Conservation (phyloP, 2,113 vertebrate species). For the Merops nubicus region DNA sequence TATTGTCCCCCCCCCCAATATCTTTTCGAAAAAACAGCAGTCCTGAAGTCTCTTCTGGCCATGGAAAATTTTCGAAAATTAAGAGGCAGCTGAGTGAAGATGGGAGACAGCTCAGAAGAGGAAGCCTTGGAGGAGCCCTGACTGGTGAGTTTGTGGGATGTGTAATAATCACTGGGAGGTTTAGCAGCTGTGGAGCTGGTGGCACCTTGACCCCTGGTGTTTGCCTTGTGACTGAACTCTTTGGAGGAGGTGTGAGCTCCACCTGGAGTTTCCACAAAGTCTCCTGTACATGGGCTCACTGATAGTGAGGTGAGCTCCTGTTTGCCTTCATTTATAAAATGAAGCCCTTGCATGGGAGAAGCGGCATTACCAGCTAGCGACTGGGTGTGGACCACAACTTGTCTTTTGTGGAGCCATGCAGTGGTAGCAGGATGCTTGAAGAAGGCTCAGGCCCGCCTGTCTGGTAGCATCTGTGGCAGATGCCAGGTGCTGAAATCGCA, state of each 20-base stretch:
- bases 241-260: background rate
- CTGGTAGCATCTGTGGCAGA: background rate
- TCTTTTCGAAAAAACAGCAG: conserved; percentile 88
- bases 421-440: background rate
- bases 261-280: background rate
- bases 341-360: background rate
- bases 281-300: fast-evolving
- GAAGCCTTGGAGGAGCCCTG: conserved; percentile 92
- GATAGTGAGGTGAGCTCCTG: background rate
- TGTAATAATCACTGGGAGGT: background rate
- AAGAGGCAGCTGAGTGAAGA: conserved; percentile 89
- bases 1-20: conserved; percentile 83
- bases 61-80: conserved; percentile 81
- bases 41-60: conserved; percentile 81
- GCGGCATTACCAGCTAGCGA: background rate
- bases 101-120: conserved; percentile 84
- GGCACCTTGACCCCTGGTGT: background rate
- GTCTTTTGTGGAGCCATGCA: background rate
- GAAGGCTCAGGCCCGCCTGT: background rate
- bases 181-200: background rate
- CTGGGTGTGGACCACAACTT: background rate
- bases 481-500: background rate
- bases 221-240: background rate
- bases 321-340: background rate
- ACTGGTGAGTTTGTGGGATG: conserved; percentile 76